Conservation (phyloP, 2,888 invertebrate species). For the Oithona nana region DNA sequence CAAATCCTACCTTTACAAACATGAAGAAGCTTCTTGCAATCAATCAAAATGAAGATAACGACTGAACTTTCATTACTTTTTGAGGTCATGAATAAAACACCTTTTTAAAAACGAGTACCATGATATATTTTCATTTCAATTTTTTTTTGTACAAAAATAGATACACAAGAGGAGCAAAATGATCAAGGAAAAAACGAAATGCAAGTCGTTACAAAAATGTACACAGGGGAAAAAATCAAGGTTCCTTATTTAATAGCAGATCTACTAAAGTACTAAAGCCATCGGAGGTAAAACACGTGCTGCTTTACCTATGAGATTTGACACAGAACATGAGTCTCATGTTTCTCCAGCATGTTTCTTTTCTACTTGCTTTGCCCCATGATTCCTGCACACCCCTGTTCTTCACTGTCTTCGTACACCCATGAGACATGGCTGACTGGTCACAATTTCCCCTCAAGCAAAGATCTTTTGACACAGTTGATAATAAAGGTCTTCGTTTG, state of each 20-base stretch:
- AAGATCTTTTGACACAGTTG: background rate
- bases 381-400: too few relatives aligned
- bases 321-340: background rate
- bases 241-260: too few relatives aligned
- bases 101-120: too few relatives aligned
- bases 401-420: too few relatives aligned
- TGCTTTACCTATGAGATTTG: background rate
- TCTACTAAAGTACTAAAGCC: too few relatives aligned
- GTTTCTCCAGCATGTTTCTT: background rate
- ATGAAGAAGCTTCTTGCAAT: constrained; percentile 57
- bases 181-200: too few relatives aligned
- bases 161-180: too few relatives aligned
- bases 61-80: background rate
- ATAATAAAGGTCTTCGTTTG: background rate
- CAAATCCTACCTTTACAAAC: constrained; percentile 75
- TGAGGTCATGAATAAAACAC: background rate
- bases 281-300: background rate
- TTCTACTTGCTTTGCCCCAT: background rate
- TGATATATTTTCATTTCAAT: too few relatives aligned
- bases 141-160: background rate
- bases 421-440: background rate
- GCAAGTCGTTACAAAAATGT: too few relatives aligned
- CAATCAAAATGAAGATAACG: background rate
- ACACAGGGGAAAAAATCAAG: too few relatives aligned
- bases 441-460: background rate